Evolutionary conservation across 2,797 vertebrate species (phyloP), one percentile per base, ranked within the genome.

Genomic region (Philypnodon macrostomus): DNA sequence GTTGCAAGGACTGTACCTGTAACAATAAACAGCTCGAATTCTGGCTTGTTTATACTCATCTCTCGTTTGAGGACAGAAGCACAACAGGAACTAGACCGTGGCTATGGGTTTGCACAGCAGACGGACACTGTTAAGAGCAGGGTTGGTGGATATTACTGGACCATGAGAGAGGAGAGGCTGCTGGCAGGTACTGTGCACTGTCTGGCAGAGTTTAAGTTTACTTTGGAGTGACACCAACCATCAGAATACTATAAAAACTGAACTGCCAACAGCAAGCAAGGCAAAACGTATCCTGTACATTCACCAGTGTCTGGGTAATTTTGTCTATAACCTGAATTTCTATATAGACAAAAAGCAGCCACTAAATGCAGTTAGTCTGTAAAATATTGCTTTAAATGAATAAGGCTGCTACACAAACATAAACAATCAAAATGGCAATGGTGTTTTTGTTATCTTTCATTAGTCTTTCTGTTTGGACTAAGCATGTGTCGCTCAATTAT

Each of bases 1-100:
- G 57, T 71, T 62, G 39, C 75, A 49, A 37, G 61, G 68, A 73
- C 72, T 72, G 30, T 84, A 81, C 77, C 81, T 85, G 75, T 34
- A 83, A 86, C 77, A 87, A 88, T 85, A 85, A 86, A 86, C 85
- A 72, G 71, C 47, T 41, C 62, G 62, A 44, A 53, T 36, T 73
- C 71, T 59, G 56, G 47, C 68, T 78, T 77, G 82, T 85, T 85
- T 84, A 82, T 77, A 80, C 80, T 83, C 83, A 83, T 87, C 84
- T 68, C 75, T 63, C 53, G 34, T 79, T 68, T 57, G 58, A 67
- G 72, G 73, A 79, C 78, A 77, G 70, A 67, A 80, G 64, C 70
- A 81, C 83, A 87, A 88, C 83, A 86, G 84, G 81, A 87, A 86
- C 62, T 73, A 37, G 69, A 63, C 66, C 59, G 70, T 79, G 70